Evolutionary conservation across 2,888 invertebrate species (phyloP).

Genomic region (Nasonia oneida): DNA sequence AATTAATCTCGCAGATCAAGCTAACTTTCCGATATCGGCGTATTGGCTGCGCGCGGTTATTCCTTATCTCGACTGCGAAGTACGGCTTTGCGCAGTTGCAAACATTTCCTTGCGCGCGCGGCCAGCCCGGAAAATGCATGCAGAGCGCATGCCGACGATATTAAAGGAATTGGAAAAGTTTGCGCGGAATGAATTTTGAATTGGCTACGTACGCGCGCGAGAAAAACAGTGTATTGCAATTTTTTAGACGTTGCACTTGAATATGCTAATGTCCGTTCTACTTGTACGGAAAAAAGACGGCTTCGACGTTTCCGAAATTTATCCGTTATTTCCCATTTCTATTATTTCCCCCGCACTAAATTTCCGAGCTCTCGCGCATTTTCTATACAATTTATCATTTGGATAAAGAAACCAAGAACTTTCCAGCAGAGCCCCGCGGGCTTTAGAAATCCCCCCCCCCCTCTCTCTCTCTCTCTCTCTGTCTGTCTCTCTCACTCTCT

Average conservation of each 20-base stretch:
- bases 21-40: neutral
- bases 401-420: slow-evolving; percentile 7
- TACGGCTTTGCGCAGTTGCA: slow-evolving; percentile 6
- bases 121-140: slow-evolving; percentile 41
- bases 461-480: neutral
- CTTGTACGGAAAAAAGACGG: neutral
- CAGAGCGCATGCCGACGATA: slow-evolving; percentile 40
- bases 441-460: neutral
- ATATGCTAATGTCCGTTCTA: slow-evolving; percentile 36
- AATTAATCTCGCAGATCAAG: neutral
- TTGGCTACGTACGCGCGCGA: neutral
- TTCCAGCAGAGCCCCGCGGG: neutral
- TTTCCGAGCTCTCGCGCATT: neutral
- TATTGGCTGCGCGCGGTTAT: neutral
- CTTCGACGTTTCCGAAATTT: neutral
- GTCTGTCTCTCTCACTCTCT: too few relatives aligned
- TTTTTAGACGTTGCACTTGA: slow-evolving; percentile 6
- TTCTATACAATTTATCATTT: slow-evolving; percentile 16
- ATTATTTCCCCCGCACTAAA: neutral
- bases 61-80: neutral
- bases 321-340: neutral
- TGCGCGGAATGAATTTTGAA: slow-evolving; percentile 44
- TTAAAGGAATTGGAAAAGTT: slow-evolving; percentile 56
- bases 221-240: neutral
- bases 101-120: neutral